Base-by-base conservation (phyloP, 2,113 vertebrate species). In the Desmodus rotundus region DNA sequence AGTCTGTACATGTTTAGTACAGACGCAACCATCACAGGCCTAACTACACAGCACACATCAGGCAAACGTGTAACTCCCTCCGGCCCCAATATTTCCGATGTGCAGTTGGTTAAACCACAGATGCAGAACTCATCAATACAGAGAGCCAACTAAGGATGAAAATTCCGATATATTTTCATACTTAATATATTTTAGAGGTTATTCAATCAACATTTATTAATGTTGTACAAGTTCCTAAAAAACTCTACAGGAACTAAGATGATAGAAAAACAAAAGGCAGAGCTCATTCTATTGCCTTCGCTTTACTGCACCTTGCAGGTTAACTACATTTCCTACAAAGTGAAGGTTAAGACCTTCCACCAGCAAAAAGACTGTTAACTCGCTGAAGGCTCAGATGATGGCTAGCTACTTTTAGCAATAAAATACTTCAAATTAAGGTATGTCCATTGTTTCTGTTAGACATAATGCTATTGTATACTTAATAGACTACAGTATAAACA, bases 111-210 rank as follows among this genome's bases (percentile, higher is more conserved):
- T 82, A 56, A 82, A 82, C 38, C 17, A 61, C 36, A 43, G 17
- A 83, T 63, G 12, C 17, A 7, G 6, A 63, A 83, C 28, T 26
- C 56, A 33, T 3, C 17, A 28, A 43, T 33, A 43, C 3, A 4
- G 38, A 61, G 78, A 31, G 38, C 26, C 80, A 20, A 87, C 15
- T 72, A 95, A 76, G 22, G 54, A 92, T 81, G 52, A 94, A 93
- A 96, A 94, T 31, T 72, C 65, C 6, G 83, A 61, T 28, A 89
- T 15, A 52, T 70, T 82, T 76, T 50, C 33, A 81, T 74, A 82
- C 33, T 93, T 76, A 72, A 95, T 81, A 89, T 94, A 87, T 58
- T 74, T 82, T 4, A 91, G 38, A 31, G 19, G 58, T 83, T 94
- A 83, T 76, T 84, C 76, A 80, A 47, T 38, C 87, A 81, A 87